Base-by-base conservation (phyloP, 2,797 vertebrate species). In the Oreonectes daqikongensis region DNA sequence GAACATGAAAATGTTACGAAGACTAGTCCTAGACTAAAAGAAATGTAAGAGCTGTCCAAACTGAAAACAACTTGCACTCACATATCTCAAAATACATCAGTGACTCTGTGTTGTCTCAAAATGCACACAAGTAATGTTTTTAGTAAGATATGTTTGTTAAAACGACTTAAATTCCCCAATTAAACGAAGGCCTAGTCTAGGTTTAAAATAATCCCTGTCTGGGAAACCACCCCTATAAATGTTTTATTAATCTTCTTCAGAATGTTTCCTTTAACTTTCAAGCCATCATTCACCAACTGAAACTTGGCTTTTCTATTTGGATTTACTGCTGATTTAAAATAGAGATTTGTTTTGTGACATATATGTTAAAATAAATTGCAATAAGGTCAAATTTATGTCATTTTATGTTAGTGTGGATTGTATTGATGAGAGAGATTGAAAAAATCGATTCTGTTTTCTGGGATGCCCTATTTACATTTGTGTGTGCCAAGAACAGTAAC, bases 381-480 rank as follows among this genome's bases (percentile, higher is more conserved):
- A 2, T 2, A 15, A 32, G 20, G 26, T 55, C 4, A 2, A 44
- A 11, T 8, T 8, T 10, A 12, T 14, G 40, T 14, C 60, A 38
- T 22, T n/a, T 26, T n/a, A n/a, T n/a, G n/a, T 10, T 15, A 17
- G 5, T 60, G 20, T 40, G 22, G 60, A 48, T 7, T 1, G 32
- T 76, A 50, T 72, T 4, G 42, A 72, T 60, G 60, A 22, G 30
- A 55, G 22, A 18, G 46, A 0, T 18, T 30, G 10, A 12, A 55
- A 57, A 70, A 61, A 77, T 70, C 67, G 2, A 77, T 77, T 32
- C 48, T 59, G 32, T 42, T 53, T 77, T 35, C 44, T 24, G 1
- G 3, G 17, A 32, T 80, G 73, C 20, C 79, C 68, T 68, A 52
- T 64, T 80, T 80, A 10, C 14, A 71, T 50, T 61, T 4, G n/a